A percentile compares a stretch with the other conserved stretches of the same genome.
Conservation (phyloP, 2,888 invertebrate genomes). For the Plemyria rubiginata region DNA sequence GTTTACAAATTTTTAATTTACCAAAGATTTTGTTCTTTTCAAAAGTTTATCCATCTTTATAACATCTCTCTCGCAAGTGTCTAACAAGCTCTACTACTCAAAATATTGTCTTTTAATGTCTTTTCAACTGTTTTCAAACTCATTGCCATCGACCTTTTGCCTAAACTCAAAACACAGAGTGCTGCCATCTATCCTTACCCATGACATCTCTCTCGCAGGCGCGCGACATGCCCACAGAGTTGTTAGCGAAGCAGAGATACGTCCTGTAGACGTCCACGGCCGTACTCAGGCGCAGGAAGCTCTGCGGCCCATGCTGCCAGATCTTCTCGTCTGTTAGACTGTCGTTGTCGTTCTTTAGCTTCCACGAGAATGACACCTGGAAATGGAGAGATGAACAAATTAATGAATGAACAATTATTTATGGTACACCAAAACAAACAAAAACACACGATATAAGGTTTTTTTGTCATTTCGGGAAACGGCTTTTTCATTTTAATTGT, state of each 20-base stretch:
- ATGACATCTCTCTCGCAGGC: constrained; percentile 88
- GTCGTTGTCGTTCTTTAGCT: constrained; percentile 93
- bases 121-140: too few relatives aligned
- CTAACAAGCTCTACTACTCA: too few relatives aligned
- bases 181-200: constrained; percentile 69
- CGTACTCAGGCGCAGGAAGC: constrained; percentile 80
- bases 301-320: constrained; percentile 69
- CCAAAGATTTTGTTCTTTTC: too few relatives aligned
- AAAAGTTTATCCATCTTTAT: too few relatives aligned
- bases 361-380: constrained; percentile 91
- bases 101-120: too few relatives aligned
- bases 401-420: too few relatives aligned
- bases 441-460: too few relatives aligned
- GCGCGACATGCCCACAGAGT: constrained; percentile 89
- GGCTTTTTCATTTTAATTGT: not conserved
- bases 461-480: too few relatives aligned
- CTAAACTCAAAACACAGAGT: not conserved
- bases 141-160: too few relatives aligned
- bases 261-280: constrained; percentile 86
- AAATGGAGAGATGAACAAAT: not conserved
- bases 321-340: constrained; percentile 87
- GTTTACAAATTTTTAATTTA: too few relatives aligned
- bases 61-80: too few relatives aligned
- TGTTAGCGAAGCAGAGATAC: constrained; percentile 94
- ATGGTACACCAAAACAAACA: too few relatives aligned